Percentiles rank a stretch among this genome's conserved stretches.
phyloP scores from a whole-genome alignment of 2,797 vertebrate genomes.

The Anomalospiza imberbis region DNA sequence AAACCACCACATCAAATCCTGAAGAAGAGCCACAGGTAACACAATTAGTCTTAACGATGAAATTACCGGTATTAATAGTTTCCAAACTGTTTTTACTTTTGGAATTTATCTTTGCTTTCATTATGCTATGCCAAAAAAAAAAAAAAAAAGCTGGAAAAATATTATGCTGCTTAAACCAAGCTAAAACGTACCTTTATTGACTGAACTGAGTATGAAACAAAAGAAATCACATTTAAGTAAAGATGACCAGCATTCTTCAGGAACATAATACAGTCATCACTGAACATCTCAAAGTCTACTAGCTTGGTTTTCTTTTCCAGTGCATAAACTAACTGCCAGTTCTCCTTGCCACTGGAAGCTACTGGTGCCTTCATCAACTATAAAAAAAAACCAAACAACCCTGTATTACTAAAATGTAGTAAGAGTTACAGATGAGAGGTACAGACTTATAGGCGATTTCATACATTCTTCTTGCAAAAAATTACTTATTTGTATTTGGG shows the following conservation, averaged over 20 bases:
- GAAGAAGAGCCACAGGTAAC: background rate
- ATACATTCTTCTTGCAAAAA: background rate
- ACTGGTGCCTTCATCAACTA: conserved; percentile 85
- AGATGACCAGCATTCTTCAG: conserved; percentile 75
- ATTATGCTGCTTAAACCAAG: background rate
- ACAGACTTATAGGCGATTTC: background rate
- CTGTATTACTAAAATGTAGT: background rate
- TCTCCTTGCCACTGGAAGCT: conserved; percentile 72
- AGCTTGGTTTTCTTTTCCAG: conserved; percentile 76
- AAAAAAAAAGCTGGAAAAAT: background rate
- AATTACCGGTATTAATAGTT: background rate
- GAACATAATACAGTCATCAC: conserved; percentile 84
- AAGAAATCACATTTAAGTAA: conserved; percentile 79
- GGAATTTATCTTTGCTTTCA: background rate
- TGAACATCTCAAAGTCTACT: conserved; percentile 89
- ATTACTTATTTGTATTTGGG: background rate
- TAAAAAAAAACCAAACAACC: background rate
- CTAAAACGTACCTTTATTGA: conserved; percentile 79
- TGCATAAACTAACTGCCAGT: conserved; percentile 83
- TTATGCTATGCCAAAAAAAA: background rate
- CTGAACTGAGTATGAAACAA: conserved; percentile 72
- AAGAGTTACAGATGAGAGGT: background rate
- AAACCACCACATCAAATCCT: background rate
- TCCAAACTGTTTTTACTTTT: background rate
- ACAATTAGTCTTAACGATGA: background rate